Conservation (phyloP, 2,888 invertebrate species). For the Tetanocera ferruginea region DNA sequence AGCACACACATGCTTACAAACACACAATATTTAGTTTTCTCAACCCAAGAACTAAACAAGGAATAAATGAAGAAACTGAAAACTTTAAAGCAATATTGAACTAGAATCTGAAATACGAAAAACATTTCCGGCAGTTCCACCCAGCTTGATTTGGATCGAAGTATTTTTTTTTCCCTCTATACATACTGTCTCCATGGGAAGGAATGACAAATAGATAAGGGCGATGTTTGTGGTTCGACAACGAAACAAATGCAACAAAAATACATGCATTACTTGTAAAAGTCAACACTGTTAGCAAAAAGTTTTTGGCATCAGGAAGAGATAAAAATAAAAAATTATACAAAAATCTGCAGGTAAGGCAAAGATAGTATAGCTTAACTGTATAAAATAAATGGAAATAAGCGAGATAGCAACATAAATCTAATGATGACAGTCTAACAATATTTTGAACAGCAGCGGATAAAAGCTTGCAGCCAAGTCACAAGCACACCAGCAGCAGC, state of each 20-base stretch:
- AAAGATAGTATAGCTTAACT: neutral
- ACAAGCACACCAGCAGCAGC: neutral
- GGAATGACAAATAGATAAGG: no score
- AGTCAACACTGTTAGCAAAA: neutral
- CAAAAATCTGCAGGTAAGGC: neutral
- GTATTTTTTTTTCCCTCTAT: no score
- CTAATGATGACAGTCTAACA: neutral
- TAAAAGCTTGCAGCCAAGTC: neutral
- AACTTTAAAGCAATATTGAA: no score
- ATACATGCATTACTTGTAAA: neutral
- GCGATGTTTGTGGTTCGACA: neutral
- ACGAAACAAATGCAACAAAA: neutral
- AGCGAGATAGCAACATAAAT: neutral
- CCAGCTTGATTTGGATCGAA: no score
- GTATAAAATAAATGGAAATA: neutral
- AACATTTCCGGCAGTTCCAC: no score
- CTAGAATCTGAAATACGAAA: no score
- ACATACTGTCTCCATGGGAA: neutral
- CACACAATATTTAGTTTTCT: neutral
- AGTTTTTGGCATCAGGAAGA: neutral
- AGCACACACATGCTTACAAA: neutral
- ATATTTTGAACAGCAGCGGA: neutral
- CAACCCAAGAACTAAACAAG: neutral
- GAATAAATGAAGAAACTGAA: no score
- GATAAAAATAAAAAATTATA: neutral